These are phyloP conservation scores for Tadarida brasiliensis DNA, from an alignment of 2,797 vertebrate genomes.

Conservation along the genomic window DNA sequence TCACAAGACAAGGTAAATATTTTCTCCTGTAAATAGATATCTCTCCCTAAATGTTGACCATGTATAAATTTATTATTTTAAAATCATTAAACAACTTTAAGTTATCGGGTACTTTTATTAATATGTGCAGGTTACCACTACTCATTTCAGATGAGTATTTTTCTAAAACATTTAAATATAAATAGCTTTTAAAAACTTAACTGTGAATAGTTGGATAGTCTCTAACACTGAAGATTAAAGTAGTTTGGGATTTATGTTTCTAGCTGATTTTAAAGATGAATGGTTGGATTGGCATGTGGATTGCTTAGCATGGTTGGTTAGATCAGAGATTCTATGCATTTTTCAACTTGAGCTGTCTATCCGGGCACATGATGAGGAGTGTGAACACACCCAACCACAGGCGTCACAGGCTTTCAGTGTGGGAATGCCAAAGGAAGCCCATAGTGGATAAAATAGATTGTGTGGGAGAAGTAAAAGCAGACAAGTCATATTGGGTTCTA, in stretches of 20 bases:
- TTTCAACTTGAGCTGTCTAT: background rate
- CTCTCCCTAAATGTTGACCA: background rate
- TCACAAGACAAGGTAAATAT: background rate
- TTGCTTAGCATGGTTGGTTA: background rate
- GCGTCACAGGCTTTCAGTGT: background rate
- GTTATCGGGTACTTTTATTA: background rate
- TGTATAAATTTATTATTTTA: background rate
- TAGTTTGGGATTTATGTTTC: background rate
- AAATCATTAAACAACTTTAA: constrained; percentile 21
- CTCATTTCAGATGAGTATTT: background rate
- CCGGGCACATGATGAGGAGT: background rate
- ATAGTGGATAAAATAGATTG: constrained; percentile 15
- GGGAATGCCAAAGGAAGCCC: background rate
- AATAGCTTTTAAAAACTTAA: constrained; percentile 29
- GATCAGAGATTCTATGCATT: background rate
- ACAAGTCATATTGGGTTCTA: constrained; percentile 44
- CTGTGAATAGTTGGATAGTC: background rate
- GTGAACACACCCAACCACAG: background rate
- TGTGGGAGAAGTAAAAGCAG: constrained; percentile 20
- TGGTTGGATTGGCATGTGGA: background rate
- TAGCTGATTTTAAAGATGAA: constrained; percentile 17
- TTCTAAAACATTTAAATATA: background rate
- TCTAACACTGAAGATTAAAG: background rate
- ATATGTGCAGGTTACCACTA: background rate
- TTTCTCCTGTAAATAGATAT: background rate